Conservation (phyloP, 2,113 vertebrate genomes). For the Grammomys surdaster region DNA sequence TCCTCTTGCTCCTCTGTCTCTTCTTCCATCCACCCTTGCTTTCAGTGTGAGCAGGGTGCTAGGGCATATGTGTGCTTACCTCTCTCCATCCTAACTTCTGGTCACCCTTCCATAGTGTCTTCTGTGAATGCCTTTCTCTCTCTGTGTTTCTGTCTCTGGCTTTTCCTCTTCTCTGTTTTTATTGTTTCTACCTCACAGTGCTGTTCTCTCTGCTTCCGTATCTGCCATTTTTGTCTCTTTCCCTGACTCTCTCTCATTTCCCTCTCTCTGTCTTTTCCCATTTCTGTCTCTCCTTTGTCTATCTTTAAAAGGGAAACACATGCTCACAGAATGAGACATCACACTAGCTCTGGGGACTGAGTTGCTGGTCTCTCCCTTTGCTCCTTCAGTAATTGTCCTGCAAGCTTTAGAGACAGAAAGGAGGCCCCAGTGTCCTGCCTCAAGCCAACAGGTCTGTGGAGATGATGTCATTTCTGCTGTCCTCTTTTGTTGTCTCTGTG, state of each 20-base stretch:
- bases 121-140: not conserved
- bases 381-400: not conserved
- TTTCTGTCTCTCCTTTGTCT: not conserved
- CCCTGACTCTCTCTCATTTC: not conserved
- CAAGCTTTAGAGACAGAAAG: not conserved
- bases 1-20: not conserved
- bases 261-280: not conserved
- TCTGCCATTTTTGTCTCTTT: not conserved
- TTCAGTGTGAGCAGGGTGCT: not conserved
- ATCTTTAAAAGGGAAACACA: not conserved
- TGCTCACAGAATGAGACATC: not conserved
- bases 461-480: not conserved
- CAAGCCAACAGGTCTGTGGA: not conserved
- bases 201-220: not conserved
- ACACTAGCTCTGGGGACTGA: not conserved
- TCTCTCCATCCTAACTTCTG: not conserved
- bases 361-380: fast-evolving
- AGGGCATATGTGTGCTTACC: fast-evolving
- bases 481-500: not conserved
- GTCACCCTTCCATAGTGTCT: not conserved
- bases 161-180: not conserved
- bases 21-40: fast-evolving
- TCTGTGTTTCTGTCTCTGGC: not conserved
- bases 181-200: not conserved
- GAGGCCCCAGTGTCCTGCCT: not conserved